Percentiles rank a stretch among this genome's conserved stretches.
phyloP scores from a whole-genome alignment of 2,113 vertebrate species.

The Microcebus lehilahytsara region DNA sequence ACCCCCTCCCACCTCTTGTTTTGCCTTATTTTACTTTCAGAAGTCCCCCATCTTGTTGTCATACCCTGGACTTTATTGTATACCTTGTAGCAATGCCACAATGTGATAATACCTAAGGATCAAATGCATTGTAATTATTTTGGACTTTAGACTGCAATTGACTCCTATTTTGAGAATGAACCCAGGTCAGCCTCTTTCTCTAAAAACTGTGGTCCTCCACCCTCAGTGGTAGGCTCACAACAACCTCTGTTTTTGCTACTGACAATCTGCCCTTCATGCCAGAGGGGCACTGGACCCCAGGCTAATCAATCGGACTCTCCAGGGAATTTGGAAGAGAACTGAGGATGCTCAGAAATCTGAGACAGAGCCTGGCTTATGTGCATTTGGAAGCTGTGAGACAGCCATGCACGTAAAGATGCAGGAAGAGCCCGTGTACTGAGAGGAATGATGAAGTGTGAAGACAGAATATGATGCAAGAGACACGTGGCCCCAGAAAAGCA shows the following conservation, averaged over 20 bases:
- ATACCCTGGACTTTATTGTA: not conserved
- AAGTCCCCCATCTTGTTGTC: not conserved
- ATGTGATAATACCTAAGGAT: not conserved
- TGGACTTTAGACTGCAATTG: not conserved
- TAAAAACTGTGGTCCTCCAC: not conserved
- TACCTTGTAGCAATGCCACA: not conserved
- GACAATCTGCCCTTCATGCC: accelerated
- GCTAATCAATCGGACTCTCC: not conserved
- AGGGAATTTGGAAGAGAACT: not conserved
- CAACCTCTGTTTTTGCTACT: not conserved
- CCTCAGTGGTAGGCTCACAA: not conserved
- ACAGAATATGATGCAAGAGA: not conserved
- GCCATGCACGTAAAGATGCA: not conserved
- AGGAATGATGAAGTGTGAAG: not conserved
- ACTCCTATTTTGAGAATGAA: conserved; percentile 24
- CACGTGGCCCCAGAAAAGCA: not conserved
- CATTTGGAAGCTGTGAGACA: not conserved
- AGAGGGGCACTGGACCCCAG: not conserved
- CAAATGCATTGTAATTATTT: not conserved
- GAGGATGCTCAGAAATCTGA: not conserved
- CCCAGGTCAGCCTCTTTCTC: not conserved
- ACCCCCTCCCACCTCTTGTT: too few species aligned
- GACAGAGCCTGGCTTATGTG: not conserved
- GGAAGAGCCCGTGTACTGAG: not conserved
- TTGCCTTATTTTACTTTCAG: not conserved